phyloP scores from a whole-genome alignment of 2,113 vertebrate species.

The Sciurus niger region DNA sequence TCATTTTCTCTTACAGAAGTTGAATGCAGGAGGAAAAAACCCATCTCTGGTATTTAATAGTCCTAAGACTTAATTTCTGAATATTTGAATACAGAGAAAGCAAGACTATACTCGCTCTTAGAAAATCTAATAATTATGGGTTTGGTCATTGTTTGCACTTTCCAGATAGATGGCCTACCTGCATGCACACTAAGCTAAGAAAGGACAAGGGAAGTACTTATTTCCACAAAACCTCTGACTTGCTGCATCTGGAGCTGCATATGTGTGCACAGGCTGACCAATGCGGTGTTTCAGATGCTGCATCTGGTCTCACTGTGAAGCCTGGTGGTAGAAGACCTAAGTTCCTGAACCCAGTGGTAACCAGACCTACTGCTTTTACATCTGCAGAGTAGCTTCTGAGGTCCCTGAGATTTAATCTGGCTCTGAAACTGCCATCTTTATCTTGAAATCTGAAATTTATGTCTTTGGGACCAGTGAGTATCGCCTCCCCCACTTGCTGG shows the following conservation, averaged over 20 bases:
- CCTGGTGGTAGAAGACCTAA: no score
- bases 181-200: neutral
- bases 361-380: neutral
- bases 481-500: neutral
- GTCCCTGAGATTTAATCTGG: neutral
- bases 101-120: neutral
- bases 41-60: neutral
- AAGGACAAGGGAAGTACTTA: neutral
- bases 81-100: constrained; percentile 35
- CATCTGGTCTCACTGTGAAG: neutral
- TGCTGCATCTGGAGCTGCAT: neutral
- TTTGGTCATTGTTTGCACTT: neutral
- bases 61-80: constrained; percentile 26
- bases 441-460: neutral
- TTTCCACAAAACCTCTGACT: neutral
- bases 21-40: neutral
- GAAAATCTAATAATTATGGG: neutral
- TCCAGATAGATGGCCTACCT: neutral
- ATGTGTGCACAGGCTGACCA: neutral
- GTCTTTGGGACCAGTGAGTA: neutral
- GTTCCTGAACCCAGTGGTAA: neutral
- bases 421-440: neutral
- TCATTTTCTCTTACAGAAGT: constrained; percentile 41
- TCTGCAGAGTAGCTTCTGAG: neutral
- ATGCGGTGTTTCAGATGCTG: neutral